Conservation (phyloP, 2,888 invertebrate genomes). For the Anthoptus insignis region DNA sequence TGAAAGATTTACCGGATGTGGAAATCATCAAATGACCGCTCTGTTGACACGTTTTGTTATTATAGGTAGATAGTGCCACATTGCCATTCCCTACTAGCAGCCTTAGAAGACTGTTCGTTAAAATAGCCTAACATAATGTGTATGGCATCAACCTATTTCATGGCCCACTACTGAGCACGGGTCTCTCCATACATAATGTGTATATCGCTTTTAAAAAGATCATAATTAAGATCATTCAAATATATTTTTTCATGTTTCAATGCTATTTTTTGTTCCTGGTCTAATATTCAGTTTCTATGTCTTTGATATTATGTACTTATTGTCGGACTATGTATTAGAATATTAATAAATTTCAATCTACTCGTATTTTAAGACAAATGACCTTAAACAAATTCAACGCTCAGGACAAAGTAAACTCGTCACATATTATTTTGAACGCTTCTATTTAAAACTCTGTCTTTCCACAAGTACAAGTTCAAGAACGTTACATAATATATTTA, state of each 20-base stretch:
- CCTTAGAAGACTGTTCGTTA: too few relatives aligned
- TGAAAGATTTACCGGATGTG: constrained; percentile 24
- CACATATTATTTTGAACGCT: constrained; percentile 1
- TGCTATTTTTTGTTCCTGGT: too few relatives aligned
- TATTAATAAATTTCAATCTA: background rate
- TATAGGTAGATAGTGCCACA: constrained; percentile 22
- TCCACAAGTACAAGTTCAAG: constrained; percentile 3
- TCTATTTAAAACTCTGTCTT: background rate
- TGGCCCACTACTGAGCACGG: too few relatives aligned
- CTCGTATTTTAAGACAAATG: background rate
- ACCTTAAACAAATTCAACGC: background rate
- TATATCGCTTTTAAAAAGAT: too few relatives aligned
- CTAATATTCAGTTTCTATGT: too few relatives aligned
- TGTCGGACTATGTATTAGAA: too few relatives aligned
- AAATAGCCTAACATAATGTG: too few relatives aligned
- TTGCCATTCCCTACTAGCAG: constrained; percentile 16
- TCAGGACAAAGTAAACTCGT: background rate
- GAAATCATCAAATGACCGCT: constrained; percentile 17
- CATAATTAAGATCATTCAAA: too few relatives aligned
- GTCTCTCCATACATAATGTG: too few relatives aligned
- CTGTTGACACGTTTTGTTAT: constrained; percentile 17
- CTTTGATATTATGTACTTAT: too few relatives aligned
- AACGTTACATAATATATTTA: constrained; percentile 16
- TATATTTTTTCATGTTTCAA: too few relatives aligned
- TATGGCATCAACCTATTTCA: too few relatives aligned